Conservation (phyloP, 2,888 invertebrate species). For the Acleris literana region DNA sequence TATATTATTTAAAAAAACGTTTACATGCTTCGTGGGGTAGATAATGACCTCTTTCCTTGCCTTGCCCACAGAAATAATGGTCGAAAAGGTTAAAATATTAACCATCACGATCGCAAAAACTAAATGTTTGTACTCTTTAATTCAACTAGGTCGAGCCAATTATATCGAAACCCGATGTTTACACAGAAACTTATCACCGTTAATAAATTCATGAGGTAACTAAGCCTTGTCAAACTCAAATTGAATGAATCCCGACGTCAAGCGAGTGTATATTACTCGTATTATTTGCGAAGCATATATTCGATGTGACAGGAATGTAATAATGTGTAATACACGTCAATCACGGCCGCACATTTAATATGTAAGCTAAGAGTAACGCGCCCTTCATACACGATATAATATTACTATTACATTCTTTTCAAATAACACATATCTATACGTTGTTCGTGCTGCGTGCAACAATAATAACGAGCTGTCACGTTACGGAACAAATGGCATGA, state of each 20-base stretch:
- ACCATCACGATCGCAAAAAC: too few relatives aligned
- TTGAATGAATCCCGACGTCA: slow-evolving; percentile 68
- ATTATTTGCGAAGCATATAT: slow-evolving; percentile 70
- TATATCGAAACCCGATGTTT: slow-evolving; percentile 12
- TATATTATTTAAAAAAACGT: too few relatives aligned
- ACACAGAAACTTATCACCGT: slow-evolving; percentile 5
- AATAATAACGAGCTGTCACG: not conserved
- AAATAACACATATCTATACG: slow-evolving; percentile 1
- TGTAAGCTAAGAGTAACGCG: slow-evolving; percentile 50
- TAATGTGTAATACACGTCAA: slow-evolving; percentile 67
- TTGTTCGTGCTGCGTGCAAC: not conserved
- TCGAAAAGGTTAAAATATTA: too few relatives aligned
- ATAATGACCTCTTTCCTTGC: too few relatives aligned
- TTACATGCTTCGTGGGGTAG: too few relatives aligned
- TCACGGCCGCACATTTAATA: slow-evolving; percentile 65
- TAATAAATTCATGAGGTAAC: slow-evolving; percentile 54
- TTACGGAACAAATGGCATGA: not conserved
- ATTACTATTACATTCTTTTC: slow-evolving; percentile 15
- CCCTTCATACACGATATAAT: slow-evolving; percentile 42
- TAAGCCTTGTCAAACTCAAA: slow-evolving; percentile 67
- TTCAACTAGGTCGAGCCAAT: slow-evolving; percentile 3
- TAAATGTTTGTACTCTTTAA: too few relatives aligned
- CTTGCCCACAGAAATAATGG: too few relatives aligned
- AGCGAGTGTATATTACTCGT: slow-evolving; percentile 66
- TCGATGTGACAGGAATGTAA: slow-evolving; percentile 76